Conservation (phyloP, 2,888 invertebrate genomes). For the Ochlodes sylvanus region DNA sequence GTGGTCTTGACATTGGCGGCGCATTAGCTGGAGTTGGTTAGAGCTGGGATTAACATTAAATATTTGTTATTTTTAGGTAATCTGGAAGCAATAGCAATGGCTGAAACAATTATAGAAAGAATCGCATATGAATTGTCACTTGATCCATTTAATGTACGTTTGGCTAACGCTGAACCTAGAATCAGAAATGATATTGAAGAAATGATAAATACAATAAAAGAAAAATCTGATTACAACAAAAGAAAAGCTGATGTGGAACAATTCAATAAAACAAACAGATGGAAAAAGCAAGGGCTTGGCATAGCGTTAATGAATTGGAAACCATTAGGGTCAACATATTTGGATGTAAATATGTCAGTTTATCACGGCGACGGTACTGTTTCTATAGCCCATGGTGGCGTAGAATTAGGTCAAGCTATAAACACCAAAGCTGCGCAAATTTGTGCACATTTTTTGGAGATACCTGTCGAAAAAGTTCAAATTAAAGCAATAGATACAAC, state of each 20-base stretch:
- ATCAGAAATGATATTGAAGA: slow-evolving; percentile 57
- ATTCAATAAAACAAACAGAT: slow-evolving; percentile 87
- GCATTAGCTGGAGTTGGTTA: too few species aligned
- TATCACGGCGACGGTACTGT: slow-evolving; percentile 89
- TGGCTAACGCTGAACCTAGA: slow-evolving; percentile 73
- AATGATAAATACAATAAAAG: slow-evolving; percentile 80
- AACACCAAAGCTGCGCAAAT: slow-evolving; percentile 93
- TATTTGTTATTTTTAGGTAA: slow-evolving; percentile 58
- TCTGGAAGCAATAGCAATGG: slow-evolving; percentile 81
- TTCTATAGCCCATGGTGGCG: slow-evolving; percentile 87
- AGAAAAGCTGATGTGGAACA: slow-evolving; percentile 74
- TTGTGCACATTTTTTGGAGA: slow-evolving; percentile 88
- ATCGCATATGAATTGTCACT: slow-evolving; percentile 79
- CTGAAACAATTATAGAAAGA: slow-evolving; percentile 88
- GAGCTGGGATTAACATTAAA: neutral
- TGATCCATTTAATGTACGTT: slow-evolving; percentile 83
- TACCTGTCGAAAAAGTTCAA: slow-evolving; percentile 86
- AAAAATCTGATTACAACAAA: slow-evolving; percentile 77
- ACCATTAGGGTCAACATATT: slow-evolving; percentile 54
- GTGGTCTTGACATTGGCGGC: too few species aligned
- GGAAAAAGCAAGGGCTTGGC: slow-evolving; percentile 88
- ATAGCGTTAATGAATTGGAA: slow-evolving; percentile 86
- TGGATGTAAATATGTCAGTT: slow-evolving; percentile 83
- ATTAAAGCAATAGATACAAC: slow-evolving; percentile 87
- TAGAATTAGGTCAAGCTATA: slow-evolving; percentile 92